A percentile compares a stretch with the other conserved stretches of the same genome.
Conservation (phyloP, 2,888 invertebrate species). For the Physocephala rufipes region DNA sequence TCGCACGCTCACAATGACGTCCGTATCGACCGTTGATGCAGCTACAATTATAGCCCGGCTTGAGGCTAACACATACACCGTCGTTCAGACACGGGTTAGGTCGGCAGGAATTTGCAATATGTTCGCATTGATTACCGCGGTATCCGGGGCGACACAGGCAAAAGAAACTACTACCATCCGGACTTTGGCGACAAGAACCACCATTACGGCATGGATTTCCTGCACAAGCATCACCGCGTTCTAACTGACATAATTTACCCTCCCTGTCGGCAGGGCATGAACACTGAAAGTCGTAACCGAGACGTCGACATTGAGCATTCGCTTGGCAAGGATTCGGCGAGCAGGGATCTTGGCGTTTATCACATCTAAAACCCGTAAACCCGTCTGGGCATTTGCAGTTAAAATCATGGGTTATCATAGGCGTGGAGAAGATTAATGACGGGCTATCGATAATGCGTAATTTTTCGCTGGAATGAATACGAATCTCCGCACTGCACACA, state of each 20-base stretch:
- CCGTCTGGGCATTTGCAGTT: constrained; percentile 84
- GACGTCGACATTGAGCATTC: constrained; percentile 84
- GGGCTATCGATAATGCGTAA: constrained; percentile 81
- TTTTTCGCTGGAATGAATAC: constrained; percentile 69
- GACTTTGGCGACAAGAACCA: constrained; percentile 88
- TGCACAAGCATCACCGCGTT: constrained; percentile 85
- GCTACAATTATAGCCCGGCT: constrained; percentile 85
- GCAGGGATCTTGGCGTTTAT: constrained; percentile 89
- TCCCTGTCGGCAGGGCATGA: constrained; percentile 80
- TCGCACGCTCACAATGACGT: constrained; percentile 88
- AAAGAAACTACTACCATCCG: constrained; percentile 88
- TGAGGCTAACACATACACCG: constrained; percentile 87
- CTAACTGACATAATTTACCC: constrained; percentile 85
- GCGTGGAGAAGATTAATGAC: constrained; percentile 83
- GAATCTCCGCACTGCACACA: constrained; percentile 76
- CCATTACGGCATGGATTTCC: constrained; percentile 90
- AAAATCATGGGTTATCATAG: constrained; percentile 80
- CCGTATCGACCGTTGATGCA: constrained; percentile 91
- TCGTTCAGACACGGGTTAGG: constrained; percentile 93
- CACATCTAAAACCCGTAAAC: constrained; percentile 84
- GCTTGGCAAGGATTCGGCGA: constrained; percentile 87
- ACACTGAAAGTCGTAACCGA: constrained; percentile 86
- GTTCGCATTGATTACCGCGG: constrained; percentile 90
- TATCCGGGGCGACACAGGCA: constrained; percentile 92
- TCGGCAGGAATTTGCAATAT: constrained; percentile 86